Evolutionary conservation across 2,797 vertebrate genomes (phyloP).

Genomic region (Carcharodon carcharias): DNA sequence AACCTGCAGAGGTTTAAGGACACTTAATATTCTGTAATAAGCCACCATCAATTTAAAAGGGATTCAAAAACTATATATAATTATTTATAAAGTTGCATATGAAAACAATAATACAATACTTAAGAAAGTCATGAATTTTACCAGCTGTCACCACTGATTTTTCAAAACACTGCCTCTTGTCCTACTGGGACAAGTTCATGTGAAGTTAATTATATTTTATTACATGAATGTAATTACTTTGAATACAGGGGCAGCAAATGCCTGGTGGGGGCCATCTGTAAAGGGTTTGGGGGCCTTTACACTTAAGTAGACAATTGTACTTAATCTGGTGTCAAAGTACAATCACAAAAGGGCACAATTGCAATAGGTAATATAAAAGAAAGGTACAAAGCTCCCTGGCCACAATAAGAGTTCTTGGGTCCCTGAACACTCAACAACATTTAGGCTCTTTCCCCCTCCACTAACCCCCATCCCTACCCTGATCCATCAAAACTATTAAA

Average conservation of each 20-base stretch:
- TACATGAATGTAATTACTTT: not conserved
- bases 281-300: not conserved
- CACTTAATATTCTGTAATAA: not conserved
- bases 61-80: not conserved
- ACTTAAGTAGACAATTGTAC: not conserved
- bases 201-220: not conserved
- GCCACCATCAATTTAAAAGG: not conserved
- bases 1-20: too few species aligned
- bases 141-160: not conserved
- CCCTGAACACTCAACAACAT: not conserved
- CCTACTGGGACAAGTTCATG: not conserved
- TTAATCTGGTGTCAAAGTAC: not conserved
- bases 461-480: not conserved
- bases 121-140: not conserved
- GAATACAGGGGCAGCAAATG: not conserved
- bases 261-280: not conserved
- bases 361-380: not conserved
- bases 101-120: not conserved
- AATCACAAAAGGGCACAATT: not conserved
- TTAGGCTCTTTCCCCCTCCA: not conserved
- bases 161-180: not conserved
- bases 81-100: not conserved
- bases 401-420: not conserved
- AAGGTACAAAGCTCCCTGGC: not conserved
- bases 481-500: not conserved